Evolutionary conservation across 2,113 vertebrate genomes (phyloP).

Genomic region (Marmota monax): DNA sequence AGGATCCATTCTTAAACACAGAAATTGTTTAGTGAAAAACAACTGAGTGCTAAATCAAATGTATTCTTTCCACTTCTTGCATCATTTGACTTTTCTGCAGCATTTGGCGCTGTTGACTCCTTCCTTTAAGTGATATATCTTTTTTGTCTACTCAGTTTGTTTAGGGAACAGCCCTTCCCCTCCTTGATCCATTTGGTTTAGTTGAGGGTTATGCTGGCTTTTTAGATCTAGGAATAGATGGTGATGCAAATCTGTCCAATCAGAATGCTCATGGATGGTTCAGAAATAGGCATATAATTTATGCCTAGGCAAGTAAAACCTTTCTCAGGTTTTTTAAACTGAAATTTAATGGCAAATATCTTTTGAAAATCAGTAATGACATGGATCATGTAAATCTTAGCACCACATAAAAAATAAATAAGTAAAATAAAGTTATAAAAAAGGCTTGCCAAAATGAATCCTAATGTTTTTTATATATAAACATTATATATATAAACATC

Average conservation of each 20-base stretch:
- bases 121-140: not conserved
- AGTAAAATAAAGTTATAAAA: no score
- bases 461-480: no score
- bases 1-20: not conserved
- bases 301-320: not conserved
- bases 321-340: slow-evolving; percentile 8
- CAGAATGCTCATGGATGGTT: not conserved
- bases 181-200: slow-evolving; percentile 29
- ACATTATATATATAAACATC: no score
- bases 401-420: no score
- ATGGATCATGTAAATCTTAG: not conserved
- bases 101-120: not conserved
- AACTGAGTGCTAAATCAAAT: not conserved
- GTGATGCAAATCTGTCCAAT: not conserved
- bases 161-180: not conserved
- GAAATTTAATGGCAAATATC: not conserved
- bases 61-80: not conserved
- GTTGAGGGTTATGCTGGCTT: not conserved
- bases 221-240: not conserved
- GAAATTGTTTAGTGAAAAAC: not conserved
- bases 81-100: not conserved
- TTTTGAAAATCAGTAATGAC: not conserved
- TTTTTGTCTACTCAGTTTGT: not conserved
- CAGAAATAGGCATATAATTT: not conserved
- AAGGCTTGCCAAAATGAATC: no score